Percentiles rank a stretch among this genome's conserved stretches.
Conservation (phyloP, 2,113 vertebrate genomes). For the Entomyzon cyanotis region DNA sequence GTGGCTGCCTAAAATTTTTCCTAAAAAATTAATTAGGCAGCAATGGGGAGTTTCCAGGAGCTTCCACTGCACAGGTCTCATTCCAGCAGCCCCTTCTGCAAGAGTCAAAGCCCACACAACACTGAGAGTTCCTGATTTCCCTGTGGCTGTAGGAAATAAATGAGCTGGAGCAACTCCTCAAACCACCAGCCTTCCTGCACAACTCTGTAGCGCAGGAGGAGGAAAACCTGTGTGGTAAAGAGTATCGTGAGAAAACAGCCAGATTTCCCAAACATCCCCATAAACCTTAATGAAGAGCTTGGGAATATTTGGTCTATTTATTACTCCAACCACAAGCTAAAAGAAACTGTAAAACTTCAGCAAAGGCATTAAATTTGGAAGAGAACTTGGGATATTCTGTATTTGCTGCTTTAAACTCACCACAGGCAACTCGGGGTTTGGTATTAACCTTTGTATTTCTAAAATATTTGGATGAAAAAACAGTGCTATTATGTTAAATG, state of each 20-base stretch:
- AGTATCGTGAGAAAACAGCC: neutral
- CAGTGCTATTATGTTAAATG: neutral
- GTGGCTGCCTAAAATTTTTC: neutral
- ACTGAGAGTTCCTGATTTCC: neutral
- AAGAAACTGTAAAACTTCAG: neutral
- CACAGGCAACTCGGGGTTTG: neutral
- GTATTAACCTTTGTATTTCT: neutral
- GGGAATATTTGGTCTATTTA: neutral
- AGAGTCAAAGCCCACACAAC: neutral
- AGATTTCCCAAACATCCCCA: neutral
- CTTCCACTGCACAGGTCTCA: neutral
- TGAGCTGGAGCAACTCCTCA: neutral
- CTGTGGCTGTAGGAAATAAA: neutral
- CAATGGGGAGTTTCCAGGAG: accelerated
- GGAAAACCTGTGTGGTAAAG: neutral
- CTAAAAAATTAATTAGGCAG: neutral
- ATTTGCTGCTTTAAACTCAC: neutral
- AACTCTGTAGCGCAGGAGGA: neutral
- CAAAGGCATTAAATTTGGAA: neutral
- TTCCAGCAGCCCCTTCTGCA: neutral
- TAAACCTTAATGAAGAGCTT: neutral
- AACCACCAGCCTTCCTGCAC: neutral
- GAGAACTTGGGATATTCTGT: neutral
- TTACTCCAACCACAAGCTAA: neutral
- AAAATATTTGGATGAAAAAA: neutral